These are phyloP conservation scores for Ifrita kowaldi DNA, from an alignment of 2,113 vertebrate species.

Conservation along the genomic window DNA sequence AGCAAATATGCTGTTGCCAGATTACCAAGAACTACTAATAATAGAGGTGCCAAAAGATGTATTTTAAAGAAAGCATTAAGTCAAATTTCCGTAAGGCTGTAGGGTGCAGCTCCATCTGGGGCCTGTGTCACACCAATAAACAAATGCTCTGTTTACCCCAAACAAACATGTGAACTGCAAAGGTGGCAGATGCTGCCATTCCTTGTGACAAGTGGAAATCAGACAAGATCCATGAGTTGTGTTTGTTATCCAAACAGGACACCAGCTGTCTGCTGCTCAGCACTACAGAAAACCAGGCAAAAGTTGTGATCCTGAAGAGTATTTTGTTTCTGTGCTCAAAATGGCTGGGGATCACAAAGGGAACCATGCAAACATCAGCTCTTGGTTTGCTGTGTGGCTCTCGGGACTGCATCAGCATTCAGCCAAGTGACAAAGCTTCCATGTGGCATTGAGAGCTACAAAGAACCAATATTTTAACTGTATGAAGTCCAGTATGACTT, in stretches of 20 bases:
- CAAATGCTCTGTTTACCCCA: not conserved
- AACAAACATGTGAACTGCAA: not conserved
- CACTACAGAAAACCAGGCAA: not conserved
- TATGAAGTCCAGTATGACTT: not conserved
- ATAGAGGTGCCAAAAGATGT: not conserved
- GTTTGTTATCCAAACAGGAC: not conserved
- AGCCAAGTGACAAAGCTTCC: not conserved
- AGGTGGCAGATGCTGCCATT: not conserved
- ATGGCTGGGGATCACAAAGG: not conserved
- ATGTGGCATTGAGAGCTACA: not conserved
- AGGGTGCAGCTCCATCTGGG: not conserved
- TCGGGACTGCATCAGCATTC: not conserved
- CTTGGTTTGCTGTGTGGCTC: not conserved
- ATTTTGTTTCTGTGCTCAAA: not conserved
- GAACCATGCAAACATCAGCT: not conserved
- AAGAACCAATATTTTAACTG: not conserved
- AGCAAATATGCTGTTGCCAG: not conserved
- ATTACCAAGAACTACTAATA: not conserved
- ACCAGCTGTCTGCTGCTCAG: not conserved
- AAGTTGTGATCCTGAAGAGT: not conserved
- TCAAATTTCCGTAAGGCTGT: not conserved
- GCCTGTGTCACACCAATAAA: not conserved
- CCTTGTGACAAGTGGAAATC: not conserved
- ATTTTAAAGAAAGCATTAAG: not conserved
- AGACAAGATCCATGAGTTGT: not conserved